These are phyloP conservation scores for Pelecanus crispus DNA, from an alignment of 2,113 vertebrate species.

Conservation along the genomic window DNA sequence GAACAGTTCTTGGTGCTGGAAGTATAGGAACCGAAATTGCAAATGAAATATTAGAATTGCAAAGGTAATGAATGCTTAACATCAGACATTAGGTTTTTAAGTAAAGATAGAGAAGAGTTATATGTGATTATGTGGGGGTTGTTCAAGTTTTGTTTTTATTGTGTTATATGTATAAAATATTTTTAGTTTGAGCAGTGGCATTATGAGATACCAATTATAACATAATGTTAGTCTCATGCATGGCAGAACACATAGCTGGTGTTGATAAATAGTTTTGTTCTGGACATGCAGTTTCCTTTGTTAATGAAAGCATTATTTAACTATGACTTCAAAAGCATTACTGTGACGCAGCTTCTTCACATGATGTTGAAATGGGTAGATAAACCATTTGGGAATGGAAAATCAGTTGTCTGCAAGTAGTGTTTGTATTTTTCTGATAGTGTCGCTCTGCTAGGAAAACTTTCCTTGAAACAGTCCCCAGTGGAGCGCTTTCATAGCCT, in stretches of 20 bases:
- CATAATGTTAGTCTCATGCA: background rate
- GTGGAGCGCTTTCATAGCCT: background rate
- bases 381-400: background rate
- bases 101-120: background rate
- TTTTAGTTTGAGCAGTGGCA: background rate
- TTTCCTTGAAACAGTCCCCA: background rate
- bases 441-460: background rate
- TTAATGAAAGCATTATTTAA: background rate
- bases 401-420: background rate
- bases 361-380: background rate
- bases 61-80: conserved; percentile 73
- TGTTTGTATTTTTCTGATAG: background rate
- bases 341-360: background rate
- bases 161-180: background rate
- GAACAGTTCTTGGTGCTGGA: conserved; percentile 84
- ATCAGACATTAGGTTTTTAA: background rate
- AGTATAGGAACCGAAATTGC: conserved; percentile 88
- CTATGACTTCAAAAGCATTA: background rate
- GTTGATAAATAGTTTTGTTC: background rate
- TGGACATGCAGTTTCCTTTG: background rate
- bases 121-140: background rate
- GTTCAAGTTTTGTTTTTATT: background rate
- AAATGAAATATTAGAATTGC: conserved; percentile 85
- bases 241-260: background rate
- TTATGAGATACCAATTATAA: background rate